These are phyloP conservation scores for Characodon lateralis DNA, from an alignment of 2,797 vertebrate genomes.

Conservation along the genomic window DNA sequence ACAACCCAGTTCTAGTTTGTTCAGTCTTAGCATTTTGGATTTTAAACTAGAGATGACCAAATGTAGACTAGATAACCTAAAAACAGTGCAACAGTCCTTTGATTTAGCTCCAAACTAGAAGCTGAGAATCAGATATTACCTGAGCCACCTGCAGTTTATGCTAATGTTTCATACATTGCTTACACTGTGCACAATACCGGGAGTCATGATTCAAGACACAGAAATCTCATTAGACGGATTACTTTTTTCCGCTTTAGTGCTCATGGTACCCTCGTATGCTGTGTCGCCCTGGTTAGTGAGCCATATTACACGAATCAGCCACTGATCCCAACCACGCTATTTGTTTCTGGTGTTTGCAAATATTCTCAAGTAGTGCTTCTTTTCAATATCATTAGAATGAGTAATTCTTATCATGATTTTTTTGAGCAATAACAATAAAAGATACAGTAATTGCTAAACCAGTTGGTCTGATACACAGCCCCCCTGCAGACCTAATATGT, in stretches of 20 bases:
- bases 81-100: not conserved
- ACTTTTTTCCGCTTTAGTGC: no score
- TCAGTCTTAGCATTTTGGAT: not conserved
- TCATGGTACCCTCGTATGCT: not conserved
- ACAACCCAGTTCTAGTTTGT: not conserved
- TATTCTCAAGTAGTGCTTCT: not conserved
- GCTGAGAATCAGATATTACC: not conserved
- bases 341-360: constrained; percentile 3
- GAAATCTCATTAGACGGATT: not conserved
- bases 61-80: not conserved
- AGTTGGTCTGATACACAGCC: constrained; percentile 8
- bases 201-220: no score
- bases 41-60: not conserved
- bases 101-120: not conserved
- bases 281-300: not conserved
- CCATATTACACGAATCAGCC: not conserved
- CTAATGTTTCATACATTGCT: not conserved
- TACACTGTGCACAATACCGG: not conserved
- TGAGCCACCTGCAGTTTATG: not conserved
- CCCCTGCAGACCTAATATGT: constrained; percentile 6
- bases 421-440: not conserved
- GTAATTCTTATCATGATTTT: not conserved
- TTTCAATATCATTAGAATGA: not conserved
- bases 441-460: not conserved
- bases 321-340: not conserved